Evolutionary conservation across 2,113 vertebrate species (phyloP).

Genomic region (Vidua macroura): DNA sequence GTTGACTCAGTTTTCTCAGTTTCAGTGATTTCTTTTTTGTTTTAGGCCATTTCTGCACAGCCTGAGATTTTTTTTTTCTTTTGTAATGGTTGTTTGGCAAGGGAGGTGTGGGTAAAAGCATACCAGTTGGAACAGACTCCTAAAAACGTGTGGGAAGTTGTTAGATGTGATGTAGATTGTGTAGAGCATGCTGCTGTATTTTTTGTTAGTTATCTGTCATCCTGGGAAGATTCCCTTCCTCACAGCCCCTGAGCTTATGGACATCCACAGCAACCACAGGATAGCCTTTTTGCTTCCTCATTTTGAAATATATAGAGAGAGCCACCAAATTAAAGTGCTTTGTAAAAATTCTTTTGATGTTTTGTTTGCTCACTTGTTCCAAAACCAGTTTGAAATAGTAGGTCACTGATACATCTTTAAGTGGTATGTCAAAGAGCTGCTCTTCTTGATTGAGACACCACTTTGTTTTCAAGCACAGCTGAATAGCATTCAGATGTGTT

Average conservation of each 20-base stretch:
- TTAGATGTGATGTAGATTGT: neutral
- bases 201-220: neutral
- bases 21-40: neutral
- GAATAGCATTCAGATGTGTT: constrained; percentile 12
- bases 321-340: constrained; percentile 38
- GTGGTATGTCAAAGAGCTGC: constrained; percentile 34
- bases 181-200: neutral
- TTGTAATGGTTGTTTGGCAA: neutral
- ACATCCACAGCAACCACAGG: neutral
- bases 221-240: neutral
- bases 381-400: constrained; percentile 65
- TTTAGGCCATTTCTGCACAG: neutral
- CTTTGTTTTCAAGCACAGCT: constrained; percentile 36
- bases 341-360: constrained; percentile 54
- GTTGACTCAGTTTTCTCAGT: neutral
- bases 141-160: neutral
- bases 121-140: neutral
- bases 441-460: constrained; percentile 47
- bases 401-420: constrained; percentile 60
- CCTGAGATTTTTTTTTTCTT: neutral
- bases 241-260: neutral
- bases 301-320: constrained; percentile 11
- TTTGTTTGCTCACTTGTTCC: constrained; percentile 59
- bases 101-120: neutral
- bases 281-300: neutral